A percentile compares a stretch with the other conserved stretches of the same genome.
Evolutionary conservation across 1,140 invertebrate species (phyloP).

Genomic region (Cotesia chilonis): DNA sequence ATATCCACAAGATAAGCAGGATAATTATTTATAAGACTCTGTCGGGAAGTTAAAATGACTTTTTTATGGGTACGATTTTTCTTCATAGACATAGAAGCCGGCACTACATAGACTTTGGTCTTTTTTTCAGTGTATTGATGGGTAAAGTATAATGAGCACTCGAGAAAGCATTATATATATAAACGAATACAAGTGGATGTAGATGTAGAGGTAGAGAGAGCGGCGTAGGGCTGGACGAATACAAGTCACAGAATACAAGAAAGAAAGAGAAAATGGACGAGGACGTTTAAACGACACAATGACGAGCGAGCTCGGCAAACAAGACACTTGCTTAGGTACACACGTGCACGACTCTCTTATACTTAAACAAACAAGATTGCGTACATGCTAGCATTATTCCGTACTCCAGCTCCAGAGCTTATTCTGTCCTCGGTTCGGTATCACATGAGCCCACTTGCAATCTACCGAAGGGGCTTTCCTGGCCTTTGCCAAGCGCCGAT

Average conservation of each 20-base stretch:
- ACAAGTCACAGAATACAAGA: constrained; percentile 2
- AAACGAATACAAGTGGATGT: no score
- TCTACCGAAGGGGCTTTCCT: constrained; percentile 30
- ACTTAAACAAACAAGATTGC: constrained; percentile 27
- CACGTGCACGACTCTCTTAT: constrained; percentile 35
- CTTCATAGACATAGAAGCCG: no score
- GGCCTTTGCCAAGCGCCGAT: constrained; percentile 14
- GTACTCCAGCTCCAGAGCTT: constrained; percentile 1
- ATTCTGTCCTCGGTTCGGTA: not conserved
- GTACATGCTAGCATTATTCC: constrained; percentile 22
- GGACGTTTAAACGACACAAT: constrained; percentile 31
- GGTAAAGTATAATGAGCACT: no score
- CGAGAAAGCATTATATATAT: no score
- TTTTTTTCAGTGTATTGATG: no score
- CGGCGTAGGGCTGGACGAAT: not conserved
- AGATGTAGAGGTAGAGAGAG: no score
- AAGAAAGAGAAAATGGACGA: constrained; percentile 19
- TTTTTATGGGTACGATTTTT: no score
- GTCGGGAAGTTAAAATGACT: no score
- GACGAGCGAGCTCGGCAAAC: constrained; percentile 32
- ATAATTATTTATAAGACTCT: no score
- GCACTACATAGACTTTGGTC: no score
- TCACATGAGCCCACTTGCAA: constrained; percentile 22
- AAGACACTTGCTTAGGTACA: constrained; percentile 35
- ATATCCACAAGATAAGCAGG: no score